Conservation (phyloP, 2,888 invertebrate genomes). For the Drosophila nr. fundita region DNA sequence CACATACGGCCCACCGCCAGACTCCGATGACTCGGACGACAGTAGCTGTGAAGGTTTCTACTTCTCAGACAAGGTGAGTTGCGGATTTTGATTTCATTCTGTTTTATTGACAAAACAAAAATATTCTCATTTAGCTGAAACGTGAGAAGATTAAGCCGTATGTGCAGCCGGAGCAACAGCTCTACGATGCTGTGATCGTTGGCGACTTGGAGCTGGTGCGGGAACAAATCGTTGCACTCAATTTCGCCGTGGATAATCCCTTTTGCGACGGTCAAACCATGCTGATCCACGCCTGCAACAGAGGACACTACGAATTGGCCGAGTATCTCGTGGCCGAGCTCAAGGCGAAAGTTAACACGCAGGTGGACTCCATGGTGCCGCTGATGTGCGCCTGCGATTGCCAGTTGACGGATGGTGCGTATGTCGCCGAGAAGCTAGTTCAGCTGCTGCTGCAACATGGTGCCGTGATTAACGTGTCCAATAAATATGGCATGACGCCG, state of each 20-base stretch:
- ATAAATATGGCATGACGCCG: conserved; percentile 83
- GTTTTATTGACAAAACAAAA: neutral
- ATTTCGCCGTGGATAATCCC: conserved; percentile 59
- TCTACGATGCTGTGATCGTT: conserved; percentile 63
- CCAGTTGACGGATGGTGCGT: conserved; percentile 41
- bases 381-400: conserved; percentile 82
- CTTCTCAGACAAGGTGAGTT: conserved; percentile 79
- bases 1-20: conserved; percentile 74
- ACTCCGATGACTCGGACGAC: conserved; percentile 82
- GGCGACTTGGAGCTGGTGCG: conserved; percentile 67
- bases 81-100: neutral
- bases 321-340: conserved; percentile 69
- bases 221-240: conserved; percentile 59
- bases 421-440: conserved; percentile 70
- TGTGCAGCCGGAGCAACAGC: conserved; percentile 52
- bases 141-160: conserved; percentile 20
- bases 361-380: conserved; percentile 80
- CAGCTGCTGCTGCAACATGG: conserved; percentile 72
- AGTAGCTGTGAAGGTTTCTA: conserved; percentile 82
- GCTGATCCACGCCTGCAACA: conserved; percentile 75
- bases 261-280: conserved; percentile 68
- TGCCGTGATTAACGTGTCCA: conserved; percentile 81
- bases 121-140: conserved; percentile 35
- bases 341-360: conserved; percentile 77
- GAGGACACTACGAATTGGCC: conserved; percentile 76